Evolutionary conservation across 2,888 invertebrate genomes (phyloP).

Genomic region (Aphrophora alni): DNA sequence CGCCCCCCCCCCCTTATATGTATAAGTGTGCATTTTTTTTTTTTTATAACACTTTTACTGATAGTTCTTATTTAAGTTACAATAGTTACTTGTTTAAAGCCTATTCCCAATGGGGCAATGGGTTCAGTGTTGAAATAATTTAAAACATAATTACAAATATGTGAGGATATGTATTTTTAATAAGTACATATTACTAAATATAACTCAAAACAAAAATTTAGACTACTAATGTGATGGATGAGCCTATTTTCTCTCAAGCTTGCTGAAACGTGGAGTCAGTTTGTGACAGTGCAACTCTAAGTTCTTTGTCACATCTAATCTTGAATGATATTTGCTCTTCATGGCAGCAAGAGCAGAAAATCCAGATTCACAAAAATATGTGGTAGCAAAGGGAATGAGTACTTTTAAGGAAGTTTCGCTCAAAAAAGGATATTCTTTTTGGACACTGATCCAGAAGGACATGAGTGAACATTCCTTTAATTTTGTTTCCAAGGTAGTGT

Average conservation of each 20-base stretch:
- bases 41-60: no score
- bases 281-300: neutral
- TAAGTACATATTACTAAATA: no score
- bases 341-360: neutral
- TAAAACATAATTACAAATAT: neutral
- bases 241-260: neutral
- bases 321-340: neutral
- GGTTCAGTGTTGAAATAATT: constrained; percentile 9
- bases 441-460: neutral
- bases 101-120: neutral
- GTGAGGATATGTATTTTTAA: neutral
- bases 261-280: neutral
- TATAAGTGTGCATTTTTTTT: no score
- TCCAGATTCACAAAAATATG: neutral
- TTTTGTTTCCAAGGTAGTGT: neutral
- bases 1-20: no score
- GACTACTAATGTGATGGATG: neutral
- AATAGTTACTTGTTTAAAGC: no score
- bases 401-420: neutral
- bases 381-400: neutral
- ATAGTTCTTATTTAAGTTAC: no score
- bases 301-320: no score
- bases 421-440: neutral
- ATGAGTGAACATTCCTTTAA: neutral
- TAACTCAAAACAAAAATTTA: neutral